phyloP scores from a whole-genome alignment of 2,797 vertebrate species.

The Onychomys torridus region DNA sequence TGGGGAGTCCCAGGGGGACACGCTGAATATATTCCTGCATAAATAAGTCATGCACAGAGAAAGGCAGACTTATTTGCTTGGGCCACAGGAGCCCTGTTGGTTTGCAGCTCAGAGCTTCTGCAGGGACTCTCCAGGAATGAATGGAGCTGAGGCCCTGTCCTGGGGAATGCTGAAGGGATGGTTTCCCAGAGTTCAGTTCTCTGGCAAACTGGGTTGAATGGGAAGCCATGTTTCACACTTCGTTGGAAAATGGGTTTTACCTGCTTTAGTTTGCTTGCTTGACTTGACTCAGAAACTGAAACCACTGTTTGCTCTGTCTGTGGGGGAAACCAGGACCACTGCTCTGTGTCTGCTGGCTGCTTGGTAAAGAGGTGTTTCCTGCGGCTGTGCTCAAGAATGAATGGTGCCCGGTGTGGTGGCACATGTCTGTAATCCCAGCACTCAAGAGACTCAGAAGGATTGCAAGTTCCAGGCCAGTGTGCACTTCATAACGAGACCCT shows the following conservation, averaged over 20 bases:
- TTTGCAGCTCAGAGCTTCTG: neutral
- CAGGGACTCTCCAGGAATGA: neutral
- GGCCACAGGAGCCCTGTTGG: neutral
- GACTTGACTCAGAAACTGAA: neutral
- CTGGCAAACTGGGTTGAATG: neutral
- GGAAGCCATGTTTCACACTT: neutral
- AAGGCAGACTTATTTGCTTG: neutral
- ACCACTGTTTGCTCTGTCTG: neutral
- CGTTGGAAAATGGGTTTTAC: neutral
- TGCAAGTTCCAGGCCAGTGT: neutral
- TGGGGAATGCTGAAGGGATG: neutral
- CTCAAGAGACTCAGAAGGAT: neutral
- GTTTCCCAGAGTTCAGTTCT: neutral
- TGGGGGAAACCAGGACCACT: no score
- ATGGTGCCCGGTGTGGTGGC: neutral
- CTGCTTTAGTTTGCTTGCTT: neutral
- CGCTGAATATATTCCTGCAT: constrained; percentile 50
- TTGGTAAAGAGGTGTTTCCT: neutral
- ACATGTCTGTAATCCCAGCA: neutral
- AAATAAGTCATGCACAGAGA: neutral
- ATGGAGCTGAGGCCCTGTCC: neutral
- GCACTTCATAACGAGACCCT: neutral
- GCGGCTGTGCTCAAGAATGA: neutral
- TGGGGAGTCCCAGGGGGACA: neutral
- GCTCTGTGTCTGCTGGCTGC: neutral